A percentile compares a stretch with the other conserved stretches of the same genome.
phyloP scores from a whole-genome alignment of 2,113 vertebrate genomes.

The Hyperopisus bebe region DNA sequence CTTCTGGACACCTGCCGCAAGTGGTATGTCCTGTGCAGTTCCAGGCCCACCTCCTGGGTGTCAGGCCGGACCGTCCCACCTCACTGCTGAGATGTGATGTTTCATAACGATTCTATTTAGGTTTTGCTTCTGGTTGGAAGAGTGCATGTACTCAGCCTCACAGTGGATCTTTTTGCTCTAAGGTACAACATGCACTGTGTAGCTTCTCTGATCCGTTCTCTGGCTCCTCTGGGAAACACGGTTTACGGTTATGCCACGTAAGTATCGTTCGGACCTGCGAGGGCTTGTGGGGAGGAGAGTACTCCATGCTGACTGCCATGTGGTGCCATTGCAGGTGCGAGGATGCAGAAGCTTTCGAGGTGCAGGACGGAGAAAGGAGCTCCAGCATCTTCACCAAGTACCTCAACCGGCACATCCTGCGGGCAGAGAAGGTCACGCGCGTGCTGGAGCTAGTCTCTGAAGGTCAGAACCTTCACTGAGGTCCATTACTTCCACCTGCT shows the following conservation, averaged over 20 bases:
- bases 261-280: conserved; percentile 32
- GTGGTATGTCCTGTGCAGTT: conserved; percentile 52
- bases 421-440: conserved; percentile 70
- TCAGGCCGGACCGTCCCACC: background rate
- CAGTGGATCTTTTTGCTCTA: background rate
- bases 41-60: background rate
- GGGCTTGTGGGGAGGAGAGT: background rate
- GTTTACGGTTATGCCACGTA: conserved; percentile 85
- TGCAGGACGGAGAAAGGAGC: conserved; percentile 75
- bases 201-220: conserved; percentile 63
- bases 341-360: conserved; percentile 77
- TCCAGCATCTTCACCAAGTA: conserved; percentile 83
- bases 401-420: conserved; percentile 72
- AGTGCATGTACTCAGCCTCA: background rate
- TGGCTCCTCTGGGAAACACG: conserved; percentile 71
- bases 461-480: conserved; percentile 52
- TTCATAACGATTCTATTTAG: background rate
- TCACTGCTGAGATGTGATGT: background rate
- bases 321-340: conserved; percentile 57
- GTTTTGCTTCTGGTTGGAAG: background rate
- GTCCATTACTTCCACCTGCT: background rate
- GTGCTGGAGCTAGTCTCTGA: conserved; percentile 76
- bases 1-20: conserved; percentile 79
- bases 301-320: background rate
- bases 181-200: conserved; percentile 70